Percentiles rank a stretch among this genome's conserved stretches.
phyloP scores from a whole-genome alignment of 2,113 vertebrate genomes.

The Chloropsis cyanopogon region DNA sequence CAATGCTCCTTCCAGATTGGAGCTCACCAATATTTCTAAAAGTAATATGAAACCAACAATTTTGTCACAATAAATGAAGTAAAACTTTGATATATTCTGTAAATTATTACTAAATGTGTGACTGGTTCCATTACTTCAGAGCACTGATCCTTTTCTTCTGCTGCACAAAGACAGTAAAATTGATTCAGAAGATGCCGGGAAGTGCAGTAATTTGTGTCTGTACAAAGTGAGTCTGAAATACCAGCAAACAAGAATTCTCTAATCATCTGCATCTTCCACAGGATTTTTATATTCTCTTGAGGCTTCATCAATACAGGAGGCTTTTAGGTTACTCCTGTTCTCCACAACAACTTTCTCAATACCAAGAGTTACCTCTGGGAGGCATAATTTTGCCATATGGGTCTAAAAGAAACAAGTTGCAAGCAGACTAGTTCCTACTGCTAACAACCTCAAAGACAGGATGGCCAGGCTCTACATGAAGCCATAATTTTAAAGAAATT shows the following conservation, averaged over 20 bases:
- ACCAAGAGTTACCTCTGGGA: constrained; percentile 29
- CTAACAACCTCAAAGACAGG: neutral
- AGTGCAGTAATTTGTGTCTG: neutral
- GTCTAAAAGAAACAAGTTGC: neutral
- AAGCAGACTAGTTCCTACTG: neutral
- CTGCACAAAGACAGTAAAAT: neutral
- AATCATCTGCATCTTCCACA: neutral
- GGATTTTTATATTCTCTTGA: neutral
- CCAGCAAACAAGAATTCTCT: neutral
- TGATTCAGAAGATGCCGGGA: neutral
- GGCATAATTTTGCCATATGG: constrained; percentile 44
- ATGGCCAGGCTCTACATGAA: neutral
- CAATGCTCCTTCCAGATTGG: neutral
- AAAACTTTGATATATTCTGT: neutral
- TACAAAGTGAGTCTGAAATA: neutral
- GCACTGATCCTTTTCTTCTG: neutral
- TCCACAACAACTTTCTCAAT: neutral
- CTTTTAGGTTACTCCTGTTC: neutral
- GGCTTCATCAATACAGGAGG: neutral
- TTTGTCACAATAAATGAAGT: neutral
- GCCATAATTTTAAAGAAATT: neutral
- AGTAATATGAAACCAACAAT: neutral
- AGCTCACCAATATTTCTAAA: neutral
- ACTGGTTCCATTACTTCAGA: neutral
- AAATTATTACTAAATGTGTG: neutral